Evolutionary conservation across 2,113 vertebrate species (phyloP).

Genomic region (Trematocara marginatum): DNA sequence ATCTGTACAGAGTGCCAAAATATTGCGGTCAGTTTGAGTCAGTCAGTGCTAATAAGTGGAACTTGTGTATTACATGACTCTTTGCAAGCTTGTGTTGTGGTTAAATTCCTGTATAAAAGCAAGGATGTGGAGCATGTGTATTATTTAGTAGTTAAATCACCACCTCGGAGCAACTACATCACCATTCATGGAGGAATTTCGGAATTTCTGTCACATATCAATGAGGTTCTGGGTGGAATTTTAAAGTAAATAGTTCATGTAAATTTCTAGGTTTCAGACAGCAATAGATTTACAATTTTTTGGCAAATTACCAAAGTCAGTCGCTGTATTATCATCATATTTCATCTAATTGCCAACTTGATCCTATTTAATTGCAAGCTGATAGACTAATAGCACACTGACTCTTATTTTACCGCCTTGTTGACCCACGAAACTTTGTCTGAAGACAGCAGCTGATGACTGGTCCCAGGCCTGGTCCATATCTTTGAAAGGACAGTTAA

Average conservation of each 20-base stretch:
- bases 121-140: neutral
- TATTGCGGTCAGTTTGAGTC: neutral
- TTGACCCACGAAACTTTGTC: neutral
- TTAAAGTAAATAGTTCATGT: neutral
- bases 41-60: neutral
- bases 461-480: neutral
- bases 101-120: neutral
- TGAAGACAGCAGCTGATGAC: neutral
- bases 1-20: accelerated
- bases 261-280: neutral
- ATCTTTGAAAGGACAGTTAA: neutral
- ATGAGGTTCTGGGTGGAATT: neutral
- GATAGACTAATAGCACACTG: neutral
- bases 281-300: neutral
- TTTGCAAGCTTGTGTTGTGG: neutral
- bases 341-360: neutral
- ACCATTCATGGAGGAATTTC: neutral
- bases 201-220: neutral
- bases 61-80: neutral
- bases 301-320: neutral
- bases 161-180: neutral
- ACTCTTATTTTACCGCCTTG: neutral
- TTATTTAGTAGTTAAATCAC: neutral
- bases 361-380: neutral
- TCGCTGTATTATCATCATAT: accelerated